Evolutionary conservation across 2,797 vertebrate genomes (phyloP).

Genomic region (Podarcis lilfordi): DNA sequence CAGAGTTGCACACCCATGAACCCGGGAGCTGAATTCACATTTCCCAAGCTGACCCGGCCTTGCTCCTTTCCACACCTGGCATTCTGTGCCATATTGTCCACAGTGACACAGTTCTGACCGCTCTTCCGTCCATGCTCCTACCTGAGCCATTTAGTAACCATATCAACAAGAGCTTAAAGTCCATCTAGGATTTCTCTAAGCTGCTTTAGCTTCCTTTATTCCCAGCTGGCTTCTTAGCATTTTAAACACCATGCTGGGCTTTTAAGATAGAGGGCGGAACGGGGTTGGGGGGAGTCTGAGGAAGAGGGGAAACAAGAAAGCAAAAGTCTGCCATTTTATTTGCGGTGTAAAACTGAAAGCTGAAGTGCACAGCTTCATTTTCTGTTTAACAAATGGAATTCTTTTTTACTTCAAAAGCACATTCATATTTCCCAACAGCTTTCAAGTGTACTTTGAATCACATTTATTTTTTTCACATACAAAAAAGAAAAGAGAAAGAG

Average conservation of each 20-base stretch:
- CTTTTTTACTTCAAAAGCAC: conserved; percentile 78
- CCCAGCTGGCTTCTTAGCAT: conserved; percentile 50
- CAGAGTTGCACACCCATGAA: background rate
- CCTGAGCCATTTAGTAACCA: conserved; percentile 38
- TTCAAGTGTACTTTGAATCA: conserved; percentile 79
- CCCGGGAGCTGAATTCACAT: background rate
- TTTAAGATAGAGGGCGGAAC: conserved; percentile 63
- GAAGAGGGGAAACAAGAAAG: conserved; percentile 50
- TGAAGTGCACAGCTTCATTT: conserved; percentile 71
- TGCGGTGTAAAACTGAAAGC: conserved; percentile 65
- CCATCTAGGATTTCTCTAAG: conserved; percentile 54
- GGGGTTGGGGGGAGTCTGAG: conserved; percentile 12
- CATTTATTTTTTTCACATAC: conserved; percentile 11
- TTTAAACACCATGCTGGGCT: conserved; percentile 47
- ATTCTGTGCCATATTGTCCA: conserved; percentile 6
- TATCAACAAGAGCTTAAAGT: conserved; percentile 40
- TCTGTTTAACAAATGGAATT: conserved; percentile 77
- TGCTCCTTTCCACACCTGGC: background rate
- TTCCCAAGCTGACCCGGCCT: background rate
- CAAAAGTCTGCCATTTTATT: conserved; percentile 67
- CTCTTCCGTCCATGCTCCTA: background rate
- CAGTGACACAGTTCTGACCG: conserved; percentile 18
- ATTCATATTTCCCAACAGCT: conserved; percentile 78
- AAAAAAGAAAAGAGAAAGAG: background rate
- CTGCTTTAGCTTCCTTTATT: conserved; percentile 64